Percentiles rank a stretch among this genome's conserved stretches.
Conservation (phyloP, 2,888 invertebrate species). For the Rutpela maculata region DNA sequence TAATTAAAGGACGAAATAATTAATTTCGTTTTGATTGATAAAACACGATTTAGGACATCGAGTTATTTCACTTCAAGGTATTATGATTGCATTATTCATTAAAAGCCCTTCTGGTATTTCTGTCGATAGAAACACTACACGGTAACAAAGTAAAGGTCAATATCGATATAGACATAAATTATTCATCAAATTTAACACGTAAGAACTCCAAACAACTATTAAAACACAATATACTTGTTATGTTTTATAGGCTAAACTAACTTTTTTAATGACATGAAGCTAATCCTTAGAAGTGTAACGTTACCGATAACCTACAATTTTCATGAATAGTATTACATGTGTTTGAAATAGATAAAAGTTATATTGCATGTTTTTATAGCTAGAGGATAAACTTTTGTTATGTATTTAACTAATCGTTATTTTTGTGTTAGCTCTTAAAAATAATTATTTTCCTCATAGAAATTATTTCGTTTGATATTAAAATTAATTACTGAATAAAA, state of each 20-base stretch:
- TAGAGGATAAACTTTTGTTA: too few relatives aligned
- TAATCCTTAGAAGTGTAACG: neutral
- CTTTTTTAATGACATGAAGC: neutral
- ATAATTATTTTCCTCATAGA: too few relatives aligned
- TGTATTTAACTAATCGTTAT: too few relatives aligned
- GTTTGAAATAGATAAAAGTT: too few relatives aligned
- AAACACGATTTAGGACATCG: neutral
- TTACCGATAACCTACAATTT: neutral
- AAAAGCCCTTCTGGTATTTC: conserved; percentile 6
- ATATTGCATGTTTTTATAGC: too few relatives aligned
- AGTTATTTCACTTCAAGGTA: neutral
- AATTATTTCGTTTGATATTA: too few relatives aligned
- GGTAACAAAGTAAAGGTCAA: neutral
- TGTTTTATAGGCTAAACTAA: neutral
- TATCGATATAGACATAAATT: conserved; percentile 22
- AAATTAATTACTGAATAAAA: too few relatives aligned
- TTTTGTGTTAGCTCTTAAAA: too few relatives aligned
- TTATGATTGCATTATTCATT: conserved; percentile 15
- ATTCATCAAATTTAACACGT: conserved; percentile 18
- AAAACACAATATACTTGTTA: neutral
- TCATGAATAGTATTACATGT: neutral
- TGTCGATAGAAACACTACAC: conserved; percentile 11
- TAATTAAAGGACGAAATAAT: neutral
- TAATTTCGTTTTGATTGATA: neutral
- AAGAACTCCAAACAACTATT: conserved; percentile 3